Evolutionary conservation across 2,888 invertebrate genomes (phyloP).

Genomic region (Terebella lapidaria): DNA sequence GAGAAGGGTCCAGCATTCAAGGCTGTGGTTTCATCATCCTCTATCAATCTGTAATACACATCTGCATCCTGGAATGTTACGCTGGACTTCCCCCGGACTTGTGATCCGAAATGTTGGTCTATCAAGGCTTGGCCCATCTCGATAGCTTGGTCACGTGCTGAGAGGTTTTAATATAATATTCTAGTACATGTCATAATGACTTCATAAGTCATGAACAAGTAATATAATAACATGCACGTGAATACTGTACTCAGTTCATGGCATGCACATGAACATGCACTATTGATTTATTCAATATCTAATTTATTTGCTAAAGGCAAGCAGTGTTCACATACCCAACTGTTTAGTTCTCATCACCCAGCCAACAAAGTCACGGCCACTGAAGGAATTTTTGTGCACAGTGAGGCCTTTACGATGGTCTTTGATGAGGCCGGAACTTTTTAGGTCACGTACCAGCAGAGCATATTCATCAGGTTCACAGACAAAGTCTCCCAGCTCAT

Average conservation of each 20-base stretch:
- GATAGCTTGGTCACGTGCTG: conserved; percentile 35
- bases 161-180: background rate
- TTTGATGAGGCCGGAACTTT: conserved; percentile 49
- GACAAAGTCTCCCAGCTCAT: conserved; percentile 29
- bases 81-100: conserved; percentile 26
- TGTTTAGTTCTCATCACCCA: conserved; percentile 50
- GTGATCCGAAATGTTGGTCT: conserved; percentile 43
- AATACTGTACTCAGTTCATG: too few relatives aligned
- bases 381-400: conserved; percentile 49
- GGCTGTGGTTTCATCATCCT: conserved; percentile 50
- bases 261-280: too few relatives aligned
- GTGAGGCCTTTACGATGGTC: conserved; percentile 38
- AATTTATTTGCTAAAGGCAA: too few relatives aligned
- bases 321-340: too few relatives aligned
- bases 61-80: conserved; percentile 33
- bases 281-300: too few relatives aligned
- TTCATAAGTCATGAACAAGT: too few relatives aligned
- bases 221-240: too few relatives aligned
- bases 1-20: conserved; percentile 45
- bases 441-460: conserved; percentile 41
- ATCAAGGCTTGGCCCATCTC: conserved; percentile 51
- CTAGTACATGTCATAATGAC: background rate
- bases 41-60: conserved; percentile 41
- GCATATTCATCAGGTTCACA: conserved; percentile 51
- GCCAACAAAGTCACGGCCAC: conserved; percentile 52